Evolutionary conservation across 2,113 vertebrate genomes (phyloP), one percentile per base, ranked within the genome.

Genomic region (Plecturocebus donacophilus): DNA sequence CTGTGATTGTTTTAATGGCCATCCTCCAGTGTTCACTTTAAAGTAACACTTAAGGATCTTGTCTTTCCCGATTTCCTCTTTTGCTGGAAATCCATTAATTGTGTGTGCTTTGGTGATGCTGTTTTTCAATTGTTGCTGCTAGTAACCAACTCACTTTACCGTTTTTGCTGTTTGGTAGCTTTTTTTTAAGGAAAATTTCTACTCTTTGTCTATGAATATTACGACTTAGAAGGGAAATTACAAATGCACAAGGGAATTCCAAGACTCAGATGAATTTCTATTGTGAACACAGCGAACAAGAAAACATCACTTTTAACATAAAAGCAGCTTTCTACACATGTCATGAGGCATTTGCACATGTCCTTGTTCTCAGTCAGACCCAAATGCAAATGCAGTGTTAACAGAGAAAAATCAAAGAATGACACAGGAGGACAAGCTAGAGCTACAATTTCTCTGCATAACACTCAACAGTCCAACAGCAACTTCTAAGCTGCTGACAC

Each of bases 321-420:
- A 97, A 97, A 97, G 92, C 80, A 61, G 87, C 52, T 97, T 95
- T 92, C 92, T 81, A 75, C 82, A 96, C 54, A 64, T 91, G 97
- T 97, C 98, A 95, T 11, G 52, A 98, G 68, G 84, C 97, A 97
- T 98, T 98, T 98, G 96, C 96, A 95, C 80, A 82, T 32, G 92
- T 93, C 95, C 96, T 98, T 92, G 91, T 95, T 98, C 98, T 98
- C 81, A 95, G 86, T 94, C 38, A 97, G 92, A 96, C 97, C 73
- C 47, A 90, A 98, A 98, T 32, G 79, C 58, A 98, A 97, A 98
- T 96, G 97, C 61, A 47, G 93, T 71, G 85, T 98, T 98, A 98
- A 97, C 71, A 97, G 87, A 92, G 79, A n/a, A 35, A 96, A 98
- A 96, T 97, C 92, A 97, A 98, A 98, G 95, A 90, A 71, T 27